Evolutionary conservation across 2,113 vertebrate genomes (phyloP).

Genomic region (Acrocephalus arundinaceus): DNA sequence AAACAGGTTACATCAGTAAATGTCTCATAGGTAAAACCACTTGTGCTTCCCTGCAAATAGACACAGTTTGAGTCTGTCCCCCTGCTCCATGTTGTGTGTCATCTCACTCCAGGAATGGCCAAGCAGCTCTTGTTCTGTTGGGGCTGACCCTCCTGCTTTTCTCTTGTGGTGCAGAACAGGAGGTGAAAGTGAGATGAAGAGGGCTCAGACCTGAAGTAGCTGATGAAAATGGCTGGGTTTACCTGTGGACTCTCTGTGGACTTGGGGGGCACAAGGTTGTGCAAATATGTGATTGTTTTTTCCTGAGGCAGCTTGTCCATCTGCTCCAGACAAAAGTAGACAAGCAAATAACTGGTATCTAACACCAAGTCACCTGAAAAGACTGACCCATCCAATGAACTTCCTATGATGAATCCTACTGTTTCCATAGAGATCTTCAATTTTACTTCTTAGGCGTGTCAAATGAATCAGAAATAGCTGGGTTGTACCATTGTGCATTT

Average conservation of each 20-base stretch:
- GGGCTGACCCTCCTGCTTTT: not conserved
- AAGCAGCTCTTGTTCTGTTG: not conserved
- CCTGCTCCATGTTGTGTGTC: not conserved
- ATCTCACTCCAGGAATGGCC: not conserved
- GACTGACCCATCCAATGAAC: not conserved
- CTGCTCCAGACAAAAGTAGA: not conserved
- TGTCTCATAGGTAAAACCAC: not conserved
- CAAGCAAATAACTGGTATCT: not conserved
- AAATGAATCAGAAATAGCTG: constrained; percentile 14
- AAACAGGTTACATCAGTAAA: not conserved
- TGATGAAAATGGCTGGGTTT: not conserved
- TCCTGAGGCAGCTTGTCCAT: not conserved
- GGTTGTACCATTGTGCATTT: not conserved
- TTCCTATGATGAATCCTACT: not conserved
- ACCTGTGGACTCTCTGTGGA: not conserved
- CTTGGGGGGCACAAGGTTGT: not conserved
- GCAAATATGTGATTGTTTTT: not conserved
- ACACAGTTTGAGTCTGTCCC: not conserved
- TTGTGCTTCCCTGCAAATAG: not conserved
- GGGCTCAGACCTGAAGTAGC: not conserved
- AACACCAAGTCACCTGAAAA: not conserved
- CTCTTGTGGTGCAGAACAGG: not conserved
- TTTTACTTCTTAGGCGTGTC: not conserved
- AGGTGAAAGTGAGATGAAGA: not conserved
- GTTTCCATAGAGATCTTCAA: constrained; percentile 36